Evolutionary conservation across 2,888 invertebrate genomes (phyloP).

Genomic region (Odontothrips loti): DNA sequence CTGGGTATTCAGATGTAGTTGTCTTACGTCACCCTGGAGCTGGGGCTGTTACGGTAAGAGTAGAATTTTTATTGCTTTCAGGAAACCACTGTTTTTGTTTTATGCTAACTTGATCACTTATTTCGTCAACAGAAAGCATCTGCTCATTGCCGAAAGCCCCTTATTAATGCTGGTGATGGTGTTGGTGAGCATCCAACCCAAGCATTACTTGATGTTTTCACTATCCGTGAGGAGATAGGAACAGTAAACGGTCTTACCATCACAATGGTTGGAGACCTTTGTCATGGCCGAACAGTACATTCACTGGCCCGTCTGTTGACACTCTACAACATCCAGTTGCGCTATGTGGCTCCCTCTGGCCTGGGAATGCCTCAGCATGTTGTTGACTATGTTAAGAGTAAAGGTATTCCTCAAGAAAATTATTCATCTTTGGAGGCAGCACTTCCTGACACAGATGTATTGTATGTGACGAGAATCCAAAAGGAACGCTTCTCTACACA

Average conservation of each 20-base stretch:
- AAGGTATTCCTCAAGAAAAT: constrained; percentile 72
- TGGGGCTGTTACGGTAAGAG: constrained; percentile 79
- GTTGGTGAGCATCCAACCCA: constrained; percentile 97
- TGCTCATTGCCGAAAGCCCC: constrained; percentile 74
- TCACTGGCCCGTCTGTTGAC: constrained; percentile 89
- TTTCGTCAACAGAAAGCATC: constrained; percentile 64
- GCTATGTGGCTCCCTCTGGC: constrained; percentile 83
- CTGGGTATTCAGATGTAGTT: constrained; percentile 89
- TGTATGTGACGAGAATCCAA: constrained; percentile 98
- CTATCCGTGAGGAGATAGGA: constrained; percentile 97
- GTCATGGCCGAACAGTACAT: constrained; percentile 97
- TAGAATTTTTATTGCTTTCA: constrained; percentile 28
- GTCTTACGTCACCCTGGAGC: constrained; percentile 91
- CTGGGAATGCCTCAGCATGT: constrained; percentile 91
- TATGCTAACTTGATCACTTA: constrained; percentile 39
- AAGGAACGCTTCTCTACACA: constrained; percentile 80
- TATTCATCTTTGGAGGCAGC: constrained; percentile 75
- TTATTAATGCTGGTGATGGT: constrained; percentile 99
- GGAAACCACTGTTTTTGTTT: not conserved
- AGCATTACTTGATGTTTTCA: constrained; percentile 94
- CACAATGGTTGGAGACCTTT: constrained; percentile 96
- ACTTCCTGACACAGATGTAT: constrained; percentile 87
- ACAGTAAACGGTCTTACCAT: constrained; percentile 96
- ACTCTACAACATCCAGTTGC: constrained; percentile 86
- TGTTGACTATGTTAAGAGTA: constrained; percentile 68